Evolutionary conservation across 2,888 invertebrate genomes (phyloP).

Genomic region (Octonoba sinensis): DNA sequence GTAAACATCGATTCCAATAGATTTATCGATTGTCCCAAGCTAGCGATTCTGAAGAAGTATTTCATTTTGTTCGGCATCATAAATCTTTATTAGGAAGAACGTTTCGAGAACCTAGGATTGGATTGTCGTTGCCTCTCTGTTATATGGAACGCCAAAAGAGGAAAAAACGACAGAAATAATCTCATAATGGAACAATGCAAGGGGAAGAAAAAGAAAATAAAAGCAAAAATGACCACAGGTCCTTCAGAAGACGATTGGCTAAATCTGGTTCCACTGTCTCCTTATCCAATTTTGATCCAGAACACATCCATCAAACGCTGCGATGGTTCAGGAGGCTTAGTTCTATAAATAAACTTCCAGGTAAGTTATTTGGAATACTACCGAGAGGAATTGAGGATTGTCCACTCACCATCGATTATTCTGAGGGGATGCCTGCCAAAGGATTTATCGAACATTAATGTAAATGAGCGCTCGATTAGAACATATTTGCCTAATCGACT

Average conservation of each 20-base stretch:
- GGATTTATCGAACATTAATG: too few relatives aligned
- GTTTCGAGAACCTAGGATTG: too few relatives aligned
- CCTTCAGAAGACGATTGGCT: constrained; percentile 40
- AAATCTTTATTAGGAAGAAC: too few relatives aligned
- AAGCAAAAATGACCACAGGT: not conserved
- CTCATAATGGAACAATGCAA: constrained; percentile 53
- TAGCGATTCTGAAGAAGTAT: too few relatives aligned
- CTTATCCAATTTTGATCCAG: constrained; percentile 60
- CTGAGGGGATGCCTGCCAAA: too few relatives aligned
- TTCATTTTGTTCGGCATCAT: too few relatives aligned
- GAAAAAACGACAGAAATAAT: constrained; percentile 31
- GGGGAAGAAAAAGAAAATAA: constrained; percentile 16
- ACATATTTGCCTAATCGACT: too few relatives aligned
- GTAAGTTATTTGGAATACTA: constrained; percentile 6
- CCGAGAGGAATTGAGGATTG: constrained; percentile 3
- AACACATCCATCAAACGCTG: constrained; percentile 44
- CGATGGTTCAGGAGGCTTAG: constrained; percentile 4
- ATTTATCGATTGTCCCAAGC: too few relatives aligned
- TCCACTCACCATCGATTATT: not conserved
- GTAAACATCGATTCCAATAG: too few relatives aligned
- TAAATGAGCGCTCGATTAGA: too few relatives aligned
- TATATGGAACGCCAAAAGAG: too few relatives aligned
- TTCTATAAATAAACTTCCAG: constrained; percentile 40
- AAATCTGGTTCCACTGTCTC: constrained; percentile 31
- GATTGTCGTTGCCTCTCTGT: too few relatives aligned